Base-by-base conservation (phyloP, 1,140 invertebrate species). In the Drosophila pseudoobscura region DNA sequence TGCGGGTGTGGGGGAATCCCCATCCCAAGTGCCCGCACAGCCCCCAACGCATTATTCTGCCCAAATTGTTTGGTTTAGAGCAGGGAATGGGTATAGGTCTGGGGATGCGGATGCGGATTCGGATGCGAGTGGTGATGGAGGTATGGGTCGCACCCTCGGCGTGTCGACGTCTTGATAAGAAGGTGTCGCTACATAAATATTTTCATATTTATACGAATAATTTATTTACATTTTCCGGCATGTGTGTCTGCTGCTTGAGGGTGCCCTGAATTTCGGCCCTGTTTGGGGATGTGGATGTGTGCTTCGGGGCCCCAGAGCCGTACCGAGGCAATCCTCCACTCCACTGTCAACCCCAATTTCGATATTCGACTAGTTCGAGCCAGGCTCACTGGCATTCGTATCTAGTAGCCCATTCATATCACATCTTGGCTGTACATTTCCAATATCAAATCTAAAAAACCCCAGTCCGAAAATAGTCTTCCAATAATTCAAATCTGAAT, bases 91-190 rank as follows among this genome's bases (percentile, higher is more conserved):
- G 24, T 3, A 26, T 26, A 4, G 24, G 4, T 4, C 6, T 26
- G 24, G 24, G 4, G 24, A 26, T 4, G 24, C 4, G 4, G 24
- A 26, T 4, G 24, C 4, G 24, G 2, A 5, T 24, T 3, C 24
- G 24, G 24, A 26, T 26, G 24, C 4, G 4, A 5, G 5, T 26
- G 24, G 4, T 26, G 43, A 46, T 20, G 56, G 55, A 5, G 22
- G 6, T 31, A 8, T 58, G 22, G n/a, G 50, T 31, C 29, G 31
- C 35, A 39, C 35, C 35, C 35, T 39, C 17, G 58, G 64, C 63
- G 62, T 87, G 82, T 75, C 55, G 74, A 78, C 70, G 74, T 62
- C 65, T 75, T 75, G 82, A 87, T 87, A 87, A 87, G 83, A 62
- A 68, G 64, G 53, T 76, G 17, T 52, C 61, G 51, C 35, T 58